Base-by-base conservation (phyloP, 2,888 invertebrate genomes). In the Timandra comae region DNA sequence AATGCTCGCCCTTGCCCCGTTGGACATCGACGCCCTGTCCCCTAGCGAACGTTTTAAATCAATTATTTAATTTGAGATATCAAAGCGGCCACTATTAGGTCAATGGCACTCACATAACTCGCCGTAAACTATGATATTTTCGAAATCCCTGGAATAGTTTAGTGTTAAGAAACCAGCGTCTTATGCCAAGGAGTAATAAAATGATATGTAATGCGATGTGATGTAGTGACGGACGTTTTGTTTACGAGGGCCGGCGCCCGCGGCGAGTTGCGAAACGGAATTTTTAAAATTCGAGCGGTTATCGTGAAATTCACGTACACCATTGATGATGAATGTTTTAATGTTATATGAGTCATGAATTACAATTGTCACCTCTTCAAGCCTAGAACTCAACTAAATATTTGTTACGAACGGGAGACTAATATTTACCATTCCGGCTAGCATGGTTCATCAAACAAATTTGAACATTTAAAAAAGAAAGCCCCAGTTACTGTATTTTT, bases 101-200 rank as follows among this genome's bases (percentile, higher is more conserved):
- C 76, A 77, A 73, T 77, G 75, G 65, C 73, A 60, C 40, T 50
- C 53, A 41, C 52, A 53, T 60, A 56, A 59, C 52, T 62, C 50
- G 42, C 48, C 53, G 57, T 62, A 62, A 67, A 63, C 46, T 52
- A 56, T 35, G 45, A 43, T 49, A 49, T 59, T 66, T 66, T 62
- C 57, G 62, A 56, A 59, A 59, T 49, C 45, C 46, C 54, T 55
- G 49, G 63, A 67, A 66, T 63, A 64, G 62, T 60, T 54, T 46
- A 35, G 52, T 43, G 59, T 71, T 63, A 64, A 55, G 66, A 67
- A 72, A 67, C 52, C 53, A 47, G 50, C 49, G 57, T 55, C 52
- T 46, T 56, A 55, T 70, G 74, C 70, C 72, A 67, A 66, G 59
- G 59, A 55, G 52, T 54, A 63, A 66, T 69, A 74, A 66, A 68